A percentile compares a stretch with the other conserved stretches of the same genome.
Conservation (phyloP, 2,113 vertebrate species). For the Pipra filicauda region DNA sequence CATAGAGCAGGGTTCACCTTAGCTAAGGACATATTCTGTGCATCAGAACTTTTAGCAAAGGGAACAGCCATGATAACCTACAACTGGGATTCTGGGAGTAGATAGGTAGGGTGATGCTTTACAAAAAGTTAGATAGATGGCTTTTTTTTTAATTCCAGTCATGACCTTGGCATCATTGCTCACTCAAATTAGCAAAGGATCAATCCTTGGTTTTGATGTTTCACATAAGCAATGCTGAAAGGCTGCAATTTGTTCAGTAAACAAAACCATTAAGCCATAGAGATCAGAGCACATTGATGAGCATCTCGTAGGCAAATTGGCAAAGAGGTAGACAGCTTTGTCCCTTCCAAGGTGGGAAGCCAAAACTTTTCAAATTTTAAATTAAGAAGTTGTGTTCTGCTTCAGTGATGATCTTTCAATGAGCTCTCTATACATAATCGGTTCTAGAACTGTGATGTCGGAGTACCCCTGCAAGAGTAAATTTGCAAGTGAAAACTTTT, state of each 20-base stretch:
- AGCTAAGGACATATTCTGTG: not conserved
- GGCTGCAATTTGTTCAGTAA: not conserved
- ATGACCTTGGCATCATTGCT: not conserved
- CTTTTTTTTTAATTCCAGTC: not conserved
- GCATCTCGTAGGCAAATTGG: not conserved
- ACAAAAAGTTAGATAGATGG: not conserved
- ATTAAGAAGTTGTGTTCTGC: not conserved
- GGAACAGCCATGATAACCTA: not conserved
- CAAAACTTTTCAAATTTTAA: not conserved
- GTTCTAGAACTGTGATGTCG: not conserved
- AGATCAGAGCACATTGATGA: not conserved
- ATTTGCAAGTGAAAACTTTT: not conserved
- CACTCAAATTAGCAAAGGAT: not conserved
- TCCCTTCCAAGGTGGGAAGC: not conserved
- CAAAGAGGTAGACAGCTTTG: not conserved
- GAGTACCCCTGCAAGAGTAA: not conserved
- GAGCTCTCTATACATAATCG: not conserved
- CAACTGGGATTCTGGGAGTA: not conserved
- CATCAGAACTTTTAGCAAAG: not conserved
- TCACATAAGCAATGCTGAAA: not conserved
- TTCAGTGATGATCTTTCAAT: not conserved
- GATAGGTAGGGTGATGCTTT: not conserved
- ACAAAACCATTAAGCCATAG: not conserved
- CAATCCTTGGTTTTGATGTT: not conserved
- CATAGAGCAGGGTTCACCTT: not conserved